phyloP scores from a whole-genome alignment of 2,113 vertebrate genomes.

The Eleginops maclovinus region DNA sequence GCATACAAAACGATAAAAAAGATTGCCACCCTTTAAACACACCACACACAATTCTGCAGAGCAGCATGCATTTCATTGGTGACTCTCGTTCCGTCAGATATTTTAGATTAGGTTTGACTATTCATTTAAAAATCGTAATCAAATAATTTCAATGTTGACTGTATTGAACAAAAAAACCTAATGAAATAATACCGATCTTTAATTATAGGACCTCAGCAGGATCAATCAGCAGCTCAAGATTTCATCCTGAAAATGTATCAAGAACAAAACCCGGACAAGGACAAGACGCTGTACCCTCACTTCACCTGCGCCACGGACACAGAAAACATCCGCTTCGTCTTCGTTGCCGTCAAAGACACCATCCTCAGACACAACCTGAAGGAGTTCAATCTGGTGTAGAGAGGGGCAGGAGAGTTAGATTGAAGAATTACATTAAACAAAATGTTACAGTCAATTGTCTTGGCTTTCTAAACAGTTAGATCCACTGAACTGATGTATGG shows the following conservation, averaged over 20 bases:
- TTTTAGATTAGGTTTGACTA: not conserved
- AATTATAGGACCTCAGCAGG: slow-evolving; percentile 86
- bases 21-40: no score
- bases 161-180: no score
- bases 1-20: not conserved
- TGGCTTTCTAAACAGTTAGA: not conserved
- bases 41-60: no score
- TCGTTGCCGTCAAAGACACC: slow-evolving; percentile 91
- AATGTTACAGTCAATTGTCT: not conserved
- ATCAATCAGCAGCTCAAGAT: slow-evolving; percentile 84
- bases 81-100: not conserved
- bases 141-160: not conserved
- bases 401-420: not conserved
- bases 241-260: slow-evolving; percentile 93
- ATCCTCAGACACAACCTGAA: slow-evolving; percentile 90
- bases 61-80: not conserved
- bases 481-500: not conserved
- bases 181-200: not conserved
- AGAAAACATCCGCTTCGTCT: slow-evolving; percentile 91
- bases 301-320: slow-evolving; percentile 93
- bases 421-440: not conserved
- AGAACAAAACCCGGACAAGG: slow-evolving; percentile 90
- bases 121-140: not conserved
- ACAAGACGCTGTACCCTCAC: slow-evolving; percentile 89
- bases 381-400: slow-evolving; percentile 89